Evolutionary conservation across 2,888 invertebrate species (phyloP).

Genomic region (Monoplex corrugatus): DNA sequence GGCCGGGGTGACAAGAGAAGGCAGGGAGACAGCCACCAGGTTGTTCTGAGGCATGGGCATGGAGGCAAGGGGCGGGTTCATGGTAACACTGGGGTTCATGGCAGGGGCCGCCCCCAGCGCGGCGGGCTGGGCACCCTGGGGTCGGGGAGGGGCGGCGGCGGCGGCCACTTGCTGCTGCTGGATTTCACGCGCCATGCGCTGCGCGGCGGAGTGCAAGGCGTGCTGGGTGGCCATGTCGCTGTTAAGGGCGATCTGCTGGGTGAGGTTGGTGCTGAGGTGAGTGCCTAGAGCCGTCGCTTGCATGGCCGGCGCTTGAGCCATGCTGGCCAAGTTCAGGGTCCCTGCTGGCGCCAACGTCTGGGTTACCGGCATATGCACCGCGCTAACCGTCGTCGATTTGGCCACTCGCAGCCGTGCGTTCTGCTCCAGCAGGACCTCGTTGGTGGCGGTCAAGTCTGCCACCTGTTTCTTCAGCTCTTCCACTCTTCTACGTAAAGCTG

Average conservation of each 20-base stretch:
- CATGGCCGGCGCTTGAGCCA: conserved; percentile 72
- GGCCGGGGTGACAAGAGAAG: conserved; percentile 57
- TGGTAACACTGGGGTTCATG: conserved; percentile 64
- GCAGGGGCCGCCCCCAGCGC: conserved; percentile 62
- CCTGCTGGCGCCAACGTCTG: conserved; percentile 81
- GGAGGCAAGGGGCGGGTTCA: conserved; percentile 65
- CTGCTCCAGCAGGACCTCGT: conserved; percentile 90
- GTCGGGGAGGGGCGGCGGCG: conserved; percentile 38
- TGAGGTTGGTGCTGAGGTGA: conserved; percentile 77
- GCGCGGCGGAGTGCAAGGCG: conserved; percentile 70
- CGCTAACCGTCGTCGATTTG: conserved; percentile 69
- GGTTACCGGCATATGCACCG: conserved; percentile 66
- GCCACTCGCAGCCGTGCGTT: conserved; percentile 87
- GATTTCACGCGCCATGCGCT: conserved; percentile 73
- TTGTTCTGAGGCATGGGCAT: conserved; percentile 73
- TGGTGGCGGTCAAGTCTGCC: conserved; percentile 88
- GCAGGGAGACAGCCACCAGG: conserved; percentile 62
- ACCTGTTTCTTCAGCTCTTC: conserved; percentile 88
- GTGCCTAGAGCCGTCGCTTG: conserved; percentile 69
- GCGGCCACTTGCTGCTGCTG: conserved; percentile 48
- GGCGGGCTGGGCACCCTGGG: conserved; percentile 49
- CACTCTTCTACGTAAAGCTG: conserved; percentile 86
- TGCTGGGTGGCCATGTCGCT: conserved; percentile 77
- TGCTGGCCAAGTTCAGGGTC: conserved; percentile 77
- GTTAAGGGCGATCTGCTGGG: conserved; percentile 78